These are phyloP conservation scores for Apis dorsata DNA, from an alignment of 1,140 invertebrate species.

Conservation along the genomic window DNA sequence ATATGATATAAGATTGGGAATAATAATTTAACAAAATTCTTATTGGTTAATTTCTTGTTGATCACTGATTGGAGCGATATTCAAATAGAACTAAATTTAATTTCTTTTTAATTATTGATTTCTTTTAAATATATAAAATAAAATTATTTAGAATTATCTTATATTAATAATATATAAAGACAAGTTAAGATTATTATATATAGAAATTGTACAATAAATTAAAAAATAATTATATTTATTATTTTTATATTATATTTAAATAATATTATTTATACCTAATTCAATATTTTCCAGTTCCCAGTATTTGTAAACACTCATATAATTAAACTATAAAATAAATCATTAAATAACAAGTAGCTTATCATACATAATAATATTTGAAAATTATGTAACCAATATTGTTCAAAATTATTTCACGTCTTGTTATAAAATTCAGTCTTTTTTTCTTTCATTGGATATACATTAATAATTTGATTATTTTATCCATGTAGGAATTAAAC, in stretches of 20 bases:
- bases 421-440: no score
- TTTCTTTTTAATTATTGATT: no score
- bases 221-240: neutral
- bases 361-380: neutral
- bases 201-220: no score
- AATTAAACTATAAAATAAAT: neutral
- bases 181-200: no score
- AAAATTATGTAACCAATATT: neutral
- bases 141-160: no score
- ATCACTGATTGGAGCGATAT: neutral
- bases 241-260: neutral
- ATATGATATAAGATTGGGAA: slow-evolving; percentile 25
- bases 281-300: neutral
- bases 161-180: no score
- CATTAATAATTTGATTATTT: neutral
- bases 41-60: neutral
- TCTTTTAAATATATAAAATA: no score
- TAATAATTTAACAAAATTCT: neutral
- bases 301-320: neutral
- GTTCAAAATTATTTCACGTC: no score
- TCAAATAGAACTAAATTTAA: neutral
- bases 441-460: no score
- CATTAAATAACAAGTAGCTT: neutral
- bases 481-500: neutral
- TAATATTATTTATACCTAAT: neutral